A percentile compares a stretch with the other conserved stretches of the same genome.
These are phyloP conservation scores for Drosophila erecta DNA, from an alignment of 1,140 invertebrate species.

Conservation along the genomic window DNA sequence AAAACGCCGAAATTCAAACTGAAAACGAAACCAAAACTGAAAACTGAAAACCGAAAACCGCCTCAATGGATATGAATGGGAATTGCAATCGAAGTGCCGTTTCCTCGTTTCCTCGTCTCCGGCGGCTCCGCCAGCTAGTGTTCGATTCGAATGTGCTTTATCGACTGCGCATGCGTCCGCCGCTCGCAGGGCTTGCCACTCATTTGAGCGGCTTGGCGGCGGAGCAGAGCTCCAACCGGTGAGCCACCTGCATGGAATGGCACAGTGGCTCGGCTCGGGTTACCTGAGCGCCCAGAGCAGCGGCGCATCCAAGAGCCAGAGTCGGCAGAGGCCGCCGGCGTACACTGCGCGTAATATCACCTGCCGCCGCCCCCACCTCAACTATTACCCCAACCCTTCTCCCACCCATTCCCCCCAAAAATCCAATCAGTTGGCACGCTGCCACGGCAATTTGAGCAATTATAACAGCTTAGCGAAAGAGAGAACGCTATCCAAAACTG, in stretches of 20 bases:
- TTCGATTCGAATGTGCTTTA: constrained; percentile 80
- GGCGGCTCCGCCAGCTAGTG: constrained; percentile 63
- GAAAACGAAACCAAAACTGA: constrained; percentile 27
- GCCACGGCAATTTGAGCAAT: constrained; percentile 72
- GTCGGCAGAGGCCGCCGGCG: constrained; percentile 10
- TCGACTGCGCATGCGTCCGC: constrained; percentile 75
- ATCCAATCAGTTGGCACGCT: constrained; percentile 51
- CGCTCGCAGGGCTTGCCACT: constrained; percentile 72
- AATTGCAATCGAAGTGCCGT: constrained; percentile 57
- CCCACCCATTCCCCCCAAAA: not conserved
- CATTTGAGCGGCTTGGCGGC: constrained; percentile 23
- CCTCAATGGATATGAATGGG: constrained; percentile 71
- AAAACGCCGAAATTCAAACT: constrained; percentile 37
- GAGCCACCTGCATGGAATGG: constrained; percentile 61
- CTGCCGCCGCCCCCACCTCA: constrained; percentile 12
- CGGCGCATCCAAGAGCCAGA: constrained; percentile 51
- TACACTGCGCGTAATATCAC: constrained; percentile 74
- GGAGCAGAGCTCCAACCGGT: constrained; percentile 42
- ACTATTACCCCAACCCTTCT: not conserved
- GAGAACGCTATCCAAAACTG: constrained; percentile 49
- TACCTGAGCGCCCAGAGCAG: constrained; percentile 45
- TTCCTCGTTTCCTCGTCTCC: constrained; percentile 15
- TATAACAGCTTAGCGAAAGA: constrained; percentile 61
- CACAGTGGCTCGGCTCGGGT: constrained; percentile 12
- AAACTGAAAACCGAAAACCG: constrained; percentile 30